Evolutionary conservation across 2,888 invertebrate genomes (phyloP), one percentile per base, ranked within the genome.

Genomic region (Nephrotoma flavescens): DNA sequence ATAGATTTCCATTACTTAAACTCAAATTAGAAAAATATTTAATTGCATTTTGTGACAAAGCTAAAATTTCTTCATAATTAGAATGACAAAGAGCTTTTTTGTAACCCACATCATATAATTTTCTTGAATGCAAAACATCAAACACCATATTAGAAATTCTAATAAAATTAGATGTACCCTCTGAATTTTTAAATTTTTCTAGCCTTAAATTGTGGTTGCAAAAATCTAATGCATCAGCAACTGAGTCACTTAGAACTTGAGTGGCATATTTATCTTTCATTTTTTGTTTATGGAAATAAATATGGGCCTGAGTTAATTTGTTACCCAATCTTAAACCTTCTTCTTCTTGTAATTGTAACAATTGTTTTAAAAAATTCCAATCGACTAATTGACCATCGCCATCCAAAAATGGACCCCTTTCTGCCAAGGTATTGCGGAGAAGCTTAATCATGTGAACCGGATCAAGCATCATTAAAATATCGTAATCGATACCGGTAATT

Each of bases 71-170:
- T 87, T 42, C 41, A 85, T 6, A 86, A 45, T 83, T 88, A 83
- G 41, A 71, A 71, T 71, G 3, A 71, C 71, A 71, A 57, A 57
- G 71, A 6, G 71, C 71, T 71, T 15, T 71, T 71, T 71, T 71
- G 19, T 71, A 71, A 3, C 71, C 71, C 2, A 9, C 71, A 71
- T 71, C 71, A 9, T 71, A 71, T 4, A 88, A 71, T 86, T 88
- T 87, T 87, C 88, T 88, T 15, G 88, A 88, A 87, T 89, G 89
- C 6, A 89, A 87, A 41, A 89, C 87, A 87, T 89, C 89, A 87
- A 89, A 89, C 0, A 88, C 31, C 86, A 87, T 86, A 87, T 89
- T 89, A 15, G 89, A 83, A n/a, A 87, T 87, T 86, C 86, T 86
- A 9, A 89, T 87, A 87, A 89, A 89, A 52, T 87, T 44, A 41